Percentiles rank a stretch among this genome's conserved stretches.
phyloP scores from a whole-genome alignment of 2,797 vertebrate species.

The Pseudotriccus pelzelni region DNA sequence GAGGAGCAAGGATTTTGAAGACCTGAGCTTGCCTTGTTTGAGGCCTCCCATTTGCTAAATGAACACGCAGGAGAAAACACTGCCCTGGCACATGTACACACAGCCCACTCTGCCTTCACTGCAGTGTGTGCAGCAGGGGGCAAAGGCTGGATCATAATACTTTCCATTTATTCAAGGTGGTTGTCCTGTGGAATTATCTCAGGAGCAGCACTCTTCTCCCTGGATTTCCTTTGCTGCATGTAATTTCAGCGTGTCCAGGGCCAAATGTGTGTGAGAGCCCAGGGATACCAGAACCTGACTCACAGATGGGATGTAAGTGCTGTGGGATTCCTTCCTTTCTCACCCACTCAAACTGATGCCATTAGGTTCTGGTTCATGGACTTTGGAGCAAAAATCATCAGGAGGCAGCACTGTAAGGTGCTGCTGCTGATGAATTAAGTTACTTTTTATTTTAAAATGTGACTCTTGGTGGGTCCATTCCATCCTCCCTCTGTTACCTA shows the following conservation, averaged over 20 bases:
- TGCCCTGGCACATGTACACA: background rate
- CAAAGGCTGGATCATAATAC: accelerated
- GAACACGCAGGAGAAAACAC: background rate
- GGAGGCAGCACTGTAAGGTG: background rate
- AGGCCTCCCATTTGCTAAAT: background rate
- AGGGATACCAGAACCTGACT: background rate
- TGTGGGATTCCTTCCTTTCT: background rate
- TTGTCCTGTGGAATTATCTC: background rate
- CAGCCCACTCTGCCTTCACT: background rate
- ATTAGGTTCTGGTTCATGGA: background rate
- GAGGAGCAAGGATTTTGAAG: background rate
- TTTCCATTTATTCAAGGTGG: background rate
- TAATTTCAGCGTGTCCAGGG: background rate
- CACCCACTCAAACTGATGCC: background rate
- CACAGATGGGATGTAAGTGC: background rate
- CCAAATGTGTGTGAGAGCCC: background rate
- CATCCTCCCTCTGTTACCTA: background rate
- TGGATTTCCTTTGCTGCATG: background rate
- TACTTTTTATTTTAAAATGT: background rate
- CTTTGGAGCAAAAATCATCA: background rate
- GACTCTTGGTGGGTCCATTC: background rate
- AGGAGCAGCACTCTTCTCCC: background rate
- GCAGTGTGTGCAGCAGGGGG: background rate
- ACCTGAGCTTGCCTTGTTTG: background rate
- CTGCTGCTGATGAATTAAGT: background rate